Evolutionary conservation across 2,888 invertebrate genomes (phyloP), one percentile per base, ranked within the genome.

Genomic region (Tethea ocularis): DNA sequence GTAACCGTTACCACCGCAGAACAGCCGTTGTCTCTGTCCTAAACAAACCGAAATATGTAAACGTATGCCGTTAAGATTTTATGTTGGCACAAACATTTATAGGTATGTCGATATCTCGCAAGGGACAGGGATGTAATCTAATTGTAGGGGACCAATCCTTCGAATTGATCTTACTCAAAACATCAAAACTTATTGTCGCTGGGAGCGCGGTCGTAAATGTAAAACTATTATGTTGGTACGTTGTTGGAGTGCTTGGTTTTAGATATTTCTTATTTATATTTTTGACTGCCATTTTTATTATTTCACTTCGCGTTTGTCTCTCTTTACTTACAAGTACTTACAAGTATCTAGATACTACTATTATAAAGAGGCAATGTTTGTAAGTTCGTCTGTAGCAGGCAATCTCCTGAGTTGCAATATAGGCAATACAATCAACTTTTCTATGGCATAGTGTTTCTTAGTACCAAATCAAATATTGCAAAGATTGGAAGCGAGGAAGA

Each of bases 131-230:
- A 46, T 23, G 22, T 46, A 46, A 46, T 46, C 20, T 52, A 46
- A 46, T 46, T 46, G 46, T 46, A 20, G 8, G 46, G 20, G 46
- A 46, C 38, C 38, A n/a, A 62, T 67, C 57, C 61, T 52, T 52
- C 26, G 61, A 59, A 71, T 71, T 69, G 62, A 71, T 72, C 60
- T 61, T 52, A 53, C 53, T 46, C 53, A 61, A 60, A 56, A 60
- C 60, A 62, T 65, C 60, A 61, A 56, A 63, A 63, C 61, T 59
- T 68, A 66, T 69, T 64, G 65, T 63, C 61, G 57, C 59, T 53
- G 24, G 55, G 57, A 57, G 13, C 20, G 23, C 38, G 61, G 55
- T 69, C 72, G 72, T 72, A 72, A 72, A 72, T 62, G 65, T 65
- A 52, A 41, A 52, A 58, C 52, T 61, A 61, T 61, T 51, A 38